These are phyloP conservation scores for Watsonalla cultraria DNA, from an alignment of 2,888 invertebrate genomes.

Conservation along the genomic window DNA sequence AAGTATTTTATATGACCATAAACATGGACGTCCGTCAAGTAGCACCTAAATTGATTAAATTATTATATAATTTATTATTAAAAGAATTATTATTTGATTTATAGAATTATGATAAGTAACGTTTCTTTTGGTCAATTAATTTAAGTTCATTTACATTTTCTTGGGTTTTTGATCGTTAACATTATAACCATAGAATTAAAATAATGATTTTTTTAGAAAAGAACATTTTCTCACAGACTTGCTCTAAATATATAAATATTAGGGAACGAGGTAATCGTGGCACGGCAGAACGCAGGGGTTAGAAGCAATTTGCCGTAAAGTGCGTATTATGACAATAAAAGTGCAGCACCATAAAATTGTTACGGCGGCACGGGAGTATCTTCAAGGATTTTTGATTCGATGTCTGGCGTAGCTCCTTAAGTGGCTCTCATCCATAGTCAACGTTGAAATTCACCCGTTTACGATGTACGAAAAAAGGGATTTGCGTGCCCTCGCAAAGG, in stretches of 20 bases:
- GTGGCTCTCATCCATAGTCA: constrained; percentile 40
- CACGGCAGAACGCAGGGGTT: not conserved
- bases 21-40: no score
- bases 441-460: constrained; percentile 45
- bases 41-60: no score
- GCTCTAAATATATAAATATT: no score
- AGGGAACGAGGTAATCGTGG: not conserved
- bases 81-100: no score
- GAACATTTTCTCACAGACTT: no score
- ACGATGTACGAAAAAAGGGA: constrained; percentile 55
- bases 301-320: constrained; percentile 45
- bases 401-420: constrained; percentile 32
- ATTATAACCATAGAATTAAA: no score
- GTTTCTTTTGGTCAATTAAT: no score
- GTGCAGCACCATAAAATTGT: constrained; percentile 48
- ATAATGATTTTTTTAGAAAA: no score
- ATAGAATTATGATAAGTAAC: no score
- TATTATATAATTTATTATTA: no score
- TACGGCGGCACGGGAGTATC: constrained; percentile 26
- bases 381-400: constrained; percentile 49
- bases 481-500: constrained; percentile 38
- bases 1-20: not conserved
- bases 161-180: no score
- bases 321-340: constrained; percentile 33
- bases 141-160: no score